phyloP scores from a whole-genome alignment of 2,113 vertebrate genomes.

The Mormoops blainvillei region DNA sequence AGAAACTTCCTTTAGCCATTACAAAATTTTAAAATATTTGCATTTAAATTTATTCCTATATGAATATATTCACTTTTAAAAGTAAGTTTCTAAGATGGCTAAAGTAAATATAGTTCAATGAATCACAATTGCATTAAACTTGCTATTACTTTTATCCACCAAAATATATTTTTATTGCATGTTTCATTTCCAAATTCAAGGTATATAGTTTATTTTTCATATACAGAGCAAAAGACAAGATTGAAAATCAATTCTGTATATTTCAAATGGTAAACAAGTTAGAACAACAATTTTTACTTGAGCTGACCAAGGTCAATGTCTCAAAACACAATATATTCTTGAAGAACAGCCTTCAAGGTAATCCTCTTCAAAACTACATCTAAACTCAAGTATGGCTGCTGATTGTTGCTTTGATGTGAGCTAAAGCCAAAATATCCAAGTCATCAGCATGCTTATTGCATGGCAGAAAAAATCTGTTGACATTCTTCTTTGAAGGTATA shows the following conservation, averaged over 20 bases:
- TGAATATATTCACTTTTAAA: neutral
- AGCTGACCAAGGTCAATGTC: neutral
- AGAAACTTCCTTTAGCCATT: neutral
- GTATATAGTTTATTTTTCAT: conserved; percentile 18
- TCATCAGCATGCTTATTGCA: neutral
- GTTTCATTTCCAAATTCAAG: conserved; percentile 43
- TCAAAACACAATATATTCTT: conserved; percentile 11
- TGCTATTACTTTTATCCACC: conserved; percentile 13
- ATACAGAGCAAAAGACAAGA: neutral
- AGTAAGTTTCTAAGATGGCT: conserved; percentile 25
- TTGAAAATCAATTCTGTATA: conserved; percentile 17
- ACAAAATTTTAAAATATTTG: neutral
- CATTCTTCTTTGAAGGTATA: neutral
- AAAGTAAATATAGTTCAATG: conserved; percentile 39
- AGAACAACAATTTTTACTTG: conserved; percentile 28
- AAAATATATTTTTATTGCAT: conserved; percentile 42
- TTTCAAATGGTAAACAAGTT: conserved; percentile 27
- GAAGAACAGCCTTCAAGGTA: conserved; percentile 7
- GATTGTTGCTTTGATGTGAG: neutral
- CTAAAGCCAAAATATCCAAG: neutral
- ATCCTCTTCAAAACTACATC: conserved; percentile 23
- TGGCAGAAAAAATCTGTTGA: neutral
- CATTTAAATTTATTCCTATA: neutral
- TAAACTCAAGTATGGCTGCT: neutral
- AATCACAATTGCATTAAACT: conserved; percentile 30